These are phyloP conservation scores for Diplodus sargus DNA, from an alignment of 2,797 vertebrate genomes.

Conservation along the genomic window DNA sequence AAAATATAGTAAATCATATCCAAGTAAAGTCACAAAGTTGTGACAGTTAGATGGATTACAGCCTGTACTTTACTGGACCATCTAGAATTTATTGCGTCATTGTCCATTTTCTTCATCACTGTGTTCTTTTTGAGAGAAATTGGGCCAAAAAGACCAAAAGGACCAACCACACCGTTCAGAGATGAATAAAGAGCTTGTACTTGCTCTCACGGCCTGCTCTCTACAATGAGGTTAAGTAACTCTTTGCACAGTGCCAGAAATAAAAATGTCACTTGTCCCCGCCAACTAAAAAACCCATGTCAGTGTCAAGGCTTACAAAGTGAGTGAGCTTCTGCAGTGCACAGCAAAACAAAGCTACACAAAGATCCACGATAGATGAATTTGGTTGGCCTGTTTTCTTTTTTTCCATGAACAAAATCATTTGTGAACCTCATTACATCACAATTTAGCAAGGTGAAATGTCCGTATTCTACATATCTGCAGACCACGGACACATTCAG, in stretches of 20 bases:
- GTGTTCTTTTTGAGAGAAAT: neutral
- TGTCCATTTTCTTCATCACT: neutral
- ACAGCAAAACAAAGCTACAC: neutral
- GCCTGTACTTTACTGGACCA: neutral
- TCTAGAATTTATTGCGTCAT: neutral
- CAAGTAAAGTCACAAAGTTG: neutral
- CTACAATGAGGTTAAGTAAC: constrained; percentile 31
- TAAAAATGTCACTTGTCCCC: constrained; percentile 32
- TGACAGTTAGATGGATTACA: no score
- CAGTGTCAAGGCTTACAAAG: constrained; percentile 15
- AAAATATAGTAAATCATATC: neutral
- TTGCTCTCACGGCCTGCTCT: neutral
- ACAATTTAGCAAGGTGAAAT: neutral
- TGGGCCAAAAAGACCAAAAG: neutral
- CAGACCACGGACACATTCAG: no score
- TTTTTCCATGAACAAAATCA: neutral
- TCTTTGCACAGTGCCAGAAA: constrained; percentile 18
- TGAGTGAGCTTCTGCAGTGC: neutral
- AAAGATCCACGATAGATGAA: neutral
- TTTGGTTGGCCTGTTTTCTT: neutral
- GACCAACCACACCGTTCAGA: neutral
- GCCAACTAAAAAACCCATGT: constrained; percentile 11
- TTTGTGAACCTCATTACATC: neutral
- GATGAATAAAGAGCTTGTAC: constrained; percentile 3
- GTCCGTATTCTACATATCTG: no score